These are phyloP conservation scores for Oreotrochilus melanogaster DNA, from an alignment of 2,113 vertebrate species.

Conservation along the genomic window DNA sequence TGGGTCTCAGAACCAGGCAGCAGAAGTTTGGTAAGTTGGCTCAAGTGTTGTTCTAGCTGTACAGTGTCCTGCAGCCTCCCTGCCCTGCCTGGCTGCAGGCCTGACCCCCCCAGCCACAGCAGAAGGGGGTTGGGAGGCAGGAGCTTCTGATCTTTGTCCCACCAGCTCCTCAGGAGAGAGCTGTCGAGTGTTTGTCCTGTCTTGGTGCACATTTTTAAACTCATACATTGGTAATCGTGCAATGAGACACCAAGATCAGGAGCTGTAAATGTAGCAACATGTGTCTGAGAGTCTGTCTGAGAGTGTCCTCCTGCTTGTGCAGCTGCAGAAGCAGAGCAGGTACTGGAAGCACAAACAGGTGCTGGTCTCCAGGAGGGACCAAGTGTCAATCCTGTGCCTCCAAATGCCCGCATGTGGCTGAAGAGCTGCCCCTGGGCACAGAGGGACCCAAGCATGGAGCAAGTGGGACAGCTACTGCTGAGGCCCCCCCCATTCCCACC, in stretches of 20 bases:
- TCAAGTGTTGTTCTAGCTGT: accelerated
- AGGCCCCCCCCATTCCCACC: neutral
- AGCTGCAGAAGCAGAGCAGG: neutral
- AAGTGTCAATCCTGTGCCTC: accelerated
- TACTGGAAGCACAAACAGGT: neutral
- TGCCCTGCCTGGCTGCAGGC: neutral
- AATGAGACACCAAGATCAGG: neutral
- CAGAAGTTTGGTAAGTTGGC: neutral
- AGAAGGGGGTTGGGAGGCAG: neutral
- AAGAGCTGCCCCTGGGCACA: accelerated
- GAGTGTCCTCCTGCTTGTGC: neutral
- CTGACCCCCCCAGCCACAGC: accelerated
- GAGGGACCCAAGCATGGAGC: accelerated
- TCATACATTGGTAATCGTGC: neutral
- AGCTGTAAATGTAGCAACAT: neutral
- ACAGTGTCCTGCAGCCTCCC: accelerated
- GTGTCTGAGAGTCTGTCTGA: neutral
- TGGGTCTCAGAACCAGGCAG: accelerated
- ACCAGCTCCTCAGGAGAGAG: neutral
- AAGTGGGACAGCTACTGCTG: neutral
- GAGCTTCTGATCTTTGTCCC: neutral
- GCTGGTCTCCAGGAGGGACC: neutral
- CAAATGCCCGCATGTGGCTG: accelerated
- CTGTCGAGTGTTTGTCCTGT: neutral
- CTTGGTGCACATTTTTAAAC: neutral